Evolutionary conservation across 2,113 vertebrate species (phyloP).

Genomic region (Xiphias gladius): DNA sequence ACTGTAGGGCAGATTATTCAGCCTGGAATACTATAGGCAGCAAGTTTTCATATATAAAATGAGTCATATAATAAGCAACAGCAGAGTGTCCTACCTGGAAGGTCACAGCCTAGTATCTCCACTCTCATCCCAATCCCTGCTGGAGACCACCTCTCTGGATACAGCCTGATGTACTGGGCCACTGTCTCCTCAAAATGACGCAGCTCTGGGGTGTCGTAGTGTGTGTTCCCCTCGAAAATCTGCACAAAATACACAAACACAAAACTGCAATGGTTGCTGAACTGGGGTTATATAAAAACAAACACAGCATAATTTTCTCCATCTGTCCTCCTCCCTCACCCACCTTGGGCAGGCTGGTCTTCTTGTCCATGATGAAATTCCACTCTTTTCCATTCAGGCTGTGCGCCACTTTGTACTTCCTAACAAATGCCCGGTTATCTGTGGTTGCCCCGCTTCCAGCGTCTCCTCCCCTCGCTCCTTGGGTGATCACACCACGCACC

Average conservation of each 20-base stretch:
- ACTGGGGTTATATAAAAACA: background rate
- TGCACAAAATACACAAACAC: slow-evolving; percentile 59
- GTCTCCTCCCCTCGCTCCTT: slow-evolving; percentile 94
- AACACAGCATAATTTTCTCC: background rate
- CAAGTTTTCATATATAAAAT: slow-evolving; percentile 39
- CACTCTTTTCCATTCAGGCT: slow-evolving; percentile 93
- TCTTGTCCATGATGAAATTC: slow-evolving; percentile 92
- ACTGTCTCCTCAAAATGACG: slow-evolving; percentile 92
- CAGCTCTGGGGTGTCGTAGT: slow-evolving; percentile 95
- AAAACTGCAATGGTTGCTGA: background rate
- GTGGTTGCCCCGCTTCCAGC: slow-evolving; percentile 79
- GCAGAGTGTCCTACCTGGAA: slow-evolving; percentile 88
- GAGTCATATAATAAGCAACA: background rate
- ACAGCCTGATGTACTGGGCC: slow-evolving; percentile 91
- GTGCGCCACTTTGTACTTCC: slow-evolving; percentile 95
- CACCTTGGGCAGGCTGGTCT: slow-evolving; percentile 94
- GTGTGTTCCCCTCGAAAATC: slow-evolving; percentile 97
- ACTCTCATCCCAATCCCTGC: slow-evolving; percentile 98
- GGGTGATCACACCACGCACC: slow-evolving; percentile 92
- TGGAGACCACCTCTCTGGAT: slow-evolving; percentile 96
- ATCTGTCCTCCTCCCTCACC: slow-evolving; percentile 4
- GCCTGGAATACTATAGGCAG: slow-evolving; percentile 14
- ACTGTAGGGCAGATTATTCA: slow-evolving; percentile 25
- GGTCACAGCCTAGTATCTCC: slow-evolving; percentile 95
- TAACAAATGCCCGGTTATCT: slow-evolving; percentile 93